Percentiles rank a stretch among this genome's conserved stretches.
phyloP scores from a whole-genome alignment of 2,113 vertebrate genomes.

The Nothobranchius furzeri region DNA sequence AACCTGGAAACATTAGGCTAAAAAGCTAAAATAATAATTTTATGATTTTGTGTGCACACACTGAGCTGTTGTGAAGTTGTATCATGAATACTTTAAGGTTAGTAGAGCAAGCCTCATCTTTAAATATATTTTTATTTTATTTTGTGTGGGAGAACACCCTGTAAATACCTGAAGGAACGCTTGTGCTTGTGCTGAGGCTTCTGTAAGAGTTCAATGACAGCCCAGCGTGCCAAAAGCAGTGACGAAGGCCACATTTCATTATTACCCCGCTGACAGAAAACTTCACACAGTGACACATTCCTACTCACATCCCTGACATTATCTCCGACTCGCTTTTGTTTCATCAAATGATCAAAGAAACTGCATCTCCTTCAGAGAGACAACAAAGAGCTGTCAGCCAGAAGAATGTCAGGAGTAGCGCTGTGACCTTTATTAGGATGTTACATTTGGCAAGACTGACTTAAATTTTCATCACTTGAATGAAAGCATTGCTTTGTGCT shows the following conservation, averaged over 20 bases:
- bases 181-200: neutral
- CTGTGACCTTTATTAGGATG: conserved; percentile 1
- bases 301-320: conserved; percentile 2
- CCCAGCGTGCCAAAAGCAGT: conserved; percentile 2
- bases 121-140: neutral
- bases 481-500: conserved; percentile 10
- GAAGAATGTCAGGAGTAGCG: neutral
- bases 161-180: neutral
- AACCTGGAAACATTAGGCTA: too few species aligned
- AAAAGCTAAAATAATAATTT: too few species aligned
- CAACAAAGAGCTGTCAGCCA: neutral
- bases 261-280: neutral
- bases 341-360: conserved; percentile 9
- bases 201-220: neutral
- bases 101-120: neutral
- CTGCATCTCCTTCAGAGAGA: neutral
- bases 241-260: conserved; percentile 7
- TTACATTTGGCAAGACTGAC: neutral
- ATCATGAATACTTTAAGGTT: too few species aligned
- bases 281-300: neutral
- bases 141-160: neutral
- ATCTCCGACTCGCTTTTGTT: conserved; percentile 5
- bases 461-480: conserved; percentile 13
- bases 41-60: too few species aligned
- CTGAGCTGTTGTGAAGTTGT: too few species aligned